Percentiles rank a stretch among this genome's conserved stretches.
phyloP scores from a whole-genome alignment of 2,888 invertebrate species.

The Cephus nigrinus region DNA sequence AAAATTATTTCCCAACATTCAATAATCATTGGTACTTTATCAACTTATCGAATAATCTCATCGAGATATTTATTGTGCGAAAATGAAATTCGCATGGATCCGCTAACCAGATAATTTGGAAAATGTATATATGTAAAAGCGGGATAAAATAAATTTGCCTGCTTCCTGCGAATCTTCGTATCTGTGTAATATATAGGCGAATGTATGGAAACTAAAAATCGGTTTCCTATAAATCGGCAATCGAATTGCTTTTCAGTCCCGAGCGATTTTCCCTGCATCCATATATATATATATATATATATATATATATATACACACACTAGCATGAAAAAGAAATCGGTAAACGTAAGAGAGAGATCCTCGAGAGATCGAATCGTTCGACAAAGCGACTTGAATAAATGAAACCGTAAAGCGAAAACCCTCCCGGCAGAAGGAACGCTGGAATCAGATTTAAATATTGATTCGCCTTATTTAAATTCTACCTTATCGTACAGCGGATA shows the following conservation, averaged over 20 bases:
- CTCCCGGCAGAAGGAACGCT: constrained; percentile 17
- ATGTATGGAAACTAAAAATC: background rate
- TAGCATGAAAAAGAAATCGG: background rate
- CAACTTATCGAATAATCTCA: background rate
- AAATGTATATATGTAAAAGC: background rate
- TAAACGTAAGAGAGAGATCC: background rate
- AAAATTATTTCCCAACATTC: background rate
- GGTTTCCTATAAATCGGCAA: background rate
- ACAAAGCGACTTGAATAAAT: constrained; percentile 46
- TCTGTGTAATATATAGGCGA: background rate
- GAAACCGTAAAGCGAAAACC: constrained; percentile 24
- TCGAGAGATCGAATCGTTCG: constrained; percentile 41
- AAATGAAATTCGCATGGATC: background rate
- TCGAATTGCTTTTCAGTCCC: background rate
- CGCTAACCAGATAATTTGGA: background rate
- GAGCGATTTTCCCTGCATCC: background rate
- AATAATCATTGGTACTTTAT: background rate
- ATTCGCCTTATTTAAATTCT: constrained; percentile 66
- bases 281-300: background rate
- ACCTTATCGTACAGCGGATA: constrained; percentile 54
- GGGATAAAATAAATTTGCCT: background rate
- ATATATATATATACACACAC: background rate
- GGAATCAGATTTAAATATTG: constrained; percentile 64
- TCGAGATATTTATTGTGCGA: background rate
- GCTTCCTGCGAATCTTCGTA: background rate